Base-by-base conservation (phyloP, 2,113 vertebrate species). In the Cryptotis parvus region DNA sequence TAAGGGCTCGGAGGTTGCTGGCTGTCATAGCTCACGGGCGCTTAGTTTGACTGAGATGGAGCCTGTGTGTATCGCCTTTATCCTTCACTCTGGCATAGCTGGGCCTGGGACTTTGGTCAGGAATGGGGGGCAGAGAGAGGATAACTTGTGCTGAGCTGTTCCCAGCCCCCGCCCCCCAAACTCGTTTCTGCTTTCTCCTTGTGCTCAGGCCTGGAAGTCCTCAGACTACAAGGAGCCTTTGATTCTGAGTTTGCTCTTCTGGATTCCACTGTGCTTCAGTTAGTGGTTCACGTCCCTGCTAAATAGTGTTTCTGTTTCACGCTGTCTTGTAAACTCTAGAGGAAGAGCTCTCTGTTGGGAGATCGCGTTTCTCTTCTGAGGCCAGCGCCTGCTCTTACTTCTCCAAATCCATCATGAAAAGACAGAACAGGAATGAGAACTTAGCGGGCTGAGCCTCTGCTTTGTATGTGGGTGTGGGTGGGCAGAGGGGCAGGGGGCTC, bases 341-440 rank as follows among this genome's bases (percentile, higher is more conserved):
- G 24, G 24, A 85, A 70, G 35, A 15, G 24, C 16, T 35, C 41
- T 72, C 83, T 85, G 39, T 33, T 22, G 37, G 45, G 39, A 87
- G 66, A 74, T 80, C 27, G 66, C 73, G 29, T 78, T 87, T 95
- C 33, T 79, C 20, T 87, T 83, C 37, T 75, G 70, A 61, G 14
- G 29, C 9, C 69, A 41, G 29, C n/a, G 45, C 33, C 35, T 1
- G 45, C 4, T 45, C 37, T 79, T 24, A 58, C 3, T 79, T 37
- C 37, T 83, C 72, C 39, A 83, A 58, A 58, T 22, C 55, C 55
- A 58, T 58, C 20, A 4, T 58, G 63, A 31, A 12, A 65, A 65
- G 27, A 65, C 63, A 65, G 63, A 6, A 31, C 4, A 31, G 63
- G 63, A 22, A 8, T 11, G 29, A 12, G 22, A 65, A 65, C 26